Conservation (phyloP, 2,888 invertebrate species). For the Blera fallax region DNA sequence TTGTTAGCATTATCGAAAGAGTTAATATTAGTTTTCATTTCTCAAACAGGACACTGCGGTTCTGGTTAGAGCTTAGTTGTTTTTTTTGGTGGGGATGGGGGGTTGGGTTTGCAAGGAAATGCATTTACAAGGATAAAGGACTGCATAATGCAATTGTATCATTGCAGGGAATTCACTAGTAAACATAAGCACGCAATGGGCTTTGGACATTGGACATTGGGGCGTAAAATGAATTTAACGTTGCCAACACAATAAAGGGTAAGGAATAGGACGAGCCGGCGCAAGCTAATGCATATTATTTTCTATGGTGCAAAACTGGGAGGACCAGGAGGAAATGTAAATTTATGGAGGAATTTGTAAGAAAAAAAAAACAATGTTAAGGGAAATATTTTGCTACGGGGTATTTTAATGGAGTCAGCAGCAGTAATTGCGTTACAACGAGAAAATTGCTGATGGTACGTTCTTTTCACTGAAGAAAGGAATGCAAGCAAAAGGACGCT, state of each 20-base stretch:
- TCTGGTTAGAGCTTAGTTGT: too few species aligned
- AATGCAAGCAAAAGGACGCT: slow-evolving; percentile 12
- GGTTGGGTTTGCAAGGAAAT: slow-evolving; percentile 10
- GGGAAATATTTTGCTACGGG: slow-evolving; percentile 58
- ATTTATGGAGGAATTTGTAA: slow-evolving; percentile 59
- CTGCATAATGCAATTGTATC: slow-evolving; percentile 48
- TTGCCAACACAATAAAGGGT: not conserved
- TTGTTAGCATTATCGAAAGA: slow-evolving; percentile 71
- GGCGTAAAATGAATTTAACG: slow-evolving; percentile 33
- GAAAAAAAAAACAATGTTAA: slow-evolving; percentile 49
- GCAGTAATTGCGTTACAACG: slow-evolving; percentile 65
- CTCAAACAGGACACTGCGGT: slow-evolving; percentile 38
- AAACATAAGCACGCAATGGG: slow-evolving; percentile 70
- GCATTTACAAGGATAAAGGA: slow-evolving; percentile 61
- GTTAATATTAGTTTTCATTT: slow-evolving; percentile 72
- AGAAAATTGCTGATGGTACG: slow-evolving; percentile 50
- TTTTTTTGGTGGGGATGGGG: not conserved
- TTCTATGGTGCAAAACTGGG: slow-evolving; percentile 13
- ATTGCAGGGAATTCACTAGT: slow-evolving; percentile 29
- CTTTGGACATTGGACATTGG: slow-evolving; percentile 45
- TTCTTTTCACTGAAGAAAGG: slow-evolving; percentile 33
- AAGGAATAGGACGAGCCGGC: not conserved
- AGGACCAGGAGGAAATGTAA: slow-evolving; percentile 45
- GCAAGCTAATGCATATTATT: slow-evolving; percentile 55
- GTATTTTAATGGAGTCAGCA: slow-evolving; percentile 68